Evolutionary conservation across 2,113 vertebrate species (phyloP).

Genomic region (Plestiodon gilberti): DNA sequence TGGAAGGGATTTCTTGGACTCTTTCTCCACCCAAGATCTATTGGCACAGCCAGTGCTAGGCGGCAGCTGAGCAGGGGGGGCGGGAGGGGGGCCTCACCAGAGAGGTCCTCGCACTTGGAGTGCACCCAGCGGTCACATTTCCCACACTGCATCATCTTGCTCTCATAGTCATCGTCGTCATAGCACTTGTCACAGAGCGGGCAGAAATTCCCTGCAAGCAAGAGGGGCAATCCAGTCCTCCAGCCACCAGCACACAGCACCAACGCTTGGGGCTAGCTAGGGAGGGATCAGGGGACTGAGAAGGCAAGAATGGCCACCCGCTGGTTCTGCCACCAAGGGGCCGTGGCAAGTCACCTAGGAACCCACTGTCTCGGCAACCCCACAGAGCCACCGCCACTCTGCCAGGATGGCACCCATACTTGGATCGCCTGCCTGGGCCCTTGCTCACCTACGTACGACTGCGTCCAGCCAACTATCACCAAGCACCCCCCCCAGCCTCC

Average conservation of each 20-base stretch:
- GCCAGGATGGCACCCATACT: neutral
- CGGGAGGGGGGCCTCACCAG: conserved; percentile 79
- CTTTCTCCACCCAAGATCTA: neutral
- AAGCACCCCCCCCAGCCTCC: neutral
- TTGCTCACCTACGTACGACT: neutral
- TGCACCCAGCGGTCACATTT: conserved; percentile 96
- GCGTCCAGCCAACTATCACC: neutral
- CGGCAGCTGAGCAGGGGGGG: neutral
- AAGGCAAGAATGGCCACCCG: neutral
- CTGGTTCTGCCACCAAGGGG: neutral
- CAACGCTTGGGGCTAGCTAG: neutral
- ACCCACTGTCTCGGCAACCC: too few species aligned
- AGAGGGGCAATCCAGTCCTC: neutral
- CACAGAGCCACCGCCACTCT: neutral
- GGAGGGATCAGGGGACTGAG: neutral
- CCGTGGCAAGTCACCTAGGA: neutral
- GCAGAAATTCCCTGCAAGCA: conserved; percentile 93
- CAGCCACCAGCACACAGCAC: neutral
- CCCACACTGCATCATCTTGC: conserved; percentile 97
- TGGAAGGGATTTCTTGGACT: too few species aligned
- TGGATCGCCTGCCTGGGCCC: neutral
- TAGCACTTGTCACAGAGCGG: conserved; percentile 95
- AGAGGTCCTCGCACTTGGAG: conserved; percentile 95
- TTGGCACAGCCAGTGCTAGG: neutral
- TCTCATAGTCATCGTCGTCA: conserved; percentile 92